Conservation (phyloP, 2,888 invertebrate species). For the Bhutanitis thaidina region DNA sequence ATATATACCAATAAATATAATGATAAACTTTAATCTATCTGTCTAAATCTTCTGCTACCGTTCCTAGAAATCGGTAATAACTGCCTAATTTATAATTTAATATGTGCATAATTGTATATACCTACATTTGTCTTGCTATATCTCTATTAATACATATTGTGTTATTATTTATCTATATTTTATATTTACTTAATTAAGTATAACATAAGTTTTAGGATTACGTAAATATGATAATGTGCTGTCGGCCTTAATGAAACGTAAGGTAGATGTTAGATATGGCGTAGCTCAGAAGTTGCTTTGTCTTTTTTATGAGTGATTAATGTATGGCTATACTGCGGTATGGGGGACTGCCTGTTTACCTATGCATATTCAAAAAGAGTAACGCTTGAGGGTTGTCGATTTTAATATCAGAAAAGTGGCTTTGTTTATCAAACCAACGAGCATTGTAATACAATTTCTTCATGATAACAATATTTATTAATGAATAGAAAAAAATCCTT, state of each 20-base stretch:
- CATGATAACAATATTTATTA: not conserved
- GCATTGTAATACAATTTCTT: constrained; percentile 9
- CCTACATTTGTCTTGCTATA: no score
- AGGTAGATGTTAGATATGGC: constrained; percentile 65
- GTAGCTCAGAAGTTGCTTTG: constrained; percentile 58
- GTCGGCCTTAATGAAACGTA: constrained; percentile 47
- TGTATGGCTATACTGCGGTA: constrained; percentile 36
- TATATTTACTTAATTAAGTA: no score
- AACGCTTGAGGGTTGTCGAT: constrained; percentile 35
- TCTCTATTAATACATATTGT: no score
- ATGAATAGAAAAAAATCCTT: no score
- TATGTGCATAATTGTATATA: no score
- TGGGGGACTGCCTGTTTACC: constrained; percentile 41
- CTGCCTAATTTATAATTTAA: no score
- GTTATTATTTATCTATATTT: no score
- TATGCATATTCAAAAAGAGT: constrained; percentile 58
- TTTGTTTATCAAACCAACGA: constrained; percentile 25
- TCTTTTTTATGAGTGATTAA: constrained; percentile 79
- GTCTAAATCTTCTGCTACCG: no score
- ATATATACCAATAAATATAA: no score
- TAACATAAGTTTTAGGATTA: constrained; percentile 1
- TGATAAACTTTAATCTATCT: no score
- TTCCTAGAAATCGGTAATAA: no score
- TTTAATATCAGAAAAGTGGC: constrained; percentile 24
- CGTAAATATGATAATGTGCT: constrained; percentile 23